Percentiles rank a stretch among this genome's conserved stretches.
Evolutionary conservation across 2,797 vertebrate genomes (phyloP).

Genomic region (Chloroceryle amazona): DNA sequence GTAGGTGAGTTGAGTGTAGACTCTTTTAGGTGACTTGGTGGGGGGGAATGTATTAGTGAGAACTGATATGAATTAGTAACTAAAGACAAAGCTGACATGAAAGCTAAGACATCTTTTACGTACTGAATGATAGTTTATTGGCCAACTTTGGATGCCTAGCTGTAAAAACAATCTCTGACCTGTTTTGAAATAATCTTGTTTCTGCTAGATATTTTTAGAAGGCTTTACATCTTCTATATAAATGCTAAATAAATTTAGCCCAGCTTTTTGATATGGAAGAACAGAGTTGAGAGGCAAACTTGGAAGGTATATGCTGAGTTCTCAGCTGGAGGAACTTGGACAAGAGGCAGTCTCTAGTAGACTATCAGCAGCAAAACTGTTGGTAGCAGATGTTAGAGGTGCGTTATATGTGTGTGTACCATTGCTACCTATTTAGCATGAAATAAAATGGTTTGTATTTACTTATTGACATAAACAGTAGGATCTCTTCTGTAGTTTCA

Average conservation of each 20-base stretch:
- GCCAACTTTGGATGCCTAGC: not conserved
- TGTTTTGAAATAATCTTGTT: not conserved
- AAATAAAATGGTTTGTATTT: not conserved
- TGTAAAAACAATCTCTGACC: not conserved
- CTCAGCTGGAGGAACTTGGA: not conserved
- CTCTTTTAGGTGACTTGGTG: not conserved
- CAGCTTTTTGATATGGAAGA: not conserved
- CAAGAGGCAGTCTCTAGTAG: not conserved
- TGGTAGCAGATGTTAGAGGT: not conserved
- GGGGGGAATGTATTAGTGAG: not conserved
- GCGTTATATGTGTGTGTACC: not conserved
- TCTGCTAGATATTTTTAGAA: constrained; percentile 25
- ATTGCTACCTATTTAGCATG: not conserved
- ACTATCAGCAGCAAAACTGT: not conserved
- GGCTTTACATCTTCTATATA: not conserved
- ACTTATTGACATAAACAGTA: not conserved
- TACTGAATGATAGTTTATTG: not conserved
- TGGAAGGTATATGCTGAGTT: not conserved
- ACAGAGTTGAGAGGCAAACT: not conserved
- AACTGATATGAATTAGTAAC: not conserved
- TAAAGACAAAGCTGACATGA: constrained; percentile 23
- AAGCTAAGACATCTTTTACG: constrained; percentile 58
- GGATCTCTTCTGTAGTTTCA: not conserved
- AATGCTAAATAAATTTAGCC: not conserved
- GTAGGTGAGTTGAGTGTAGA: not conserved